Base-by-base conservation (phyloP, 2,888 invertebrate genomes). In the Ennomos erosarius region DNA sequence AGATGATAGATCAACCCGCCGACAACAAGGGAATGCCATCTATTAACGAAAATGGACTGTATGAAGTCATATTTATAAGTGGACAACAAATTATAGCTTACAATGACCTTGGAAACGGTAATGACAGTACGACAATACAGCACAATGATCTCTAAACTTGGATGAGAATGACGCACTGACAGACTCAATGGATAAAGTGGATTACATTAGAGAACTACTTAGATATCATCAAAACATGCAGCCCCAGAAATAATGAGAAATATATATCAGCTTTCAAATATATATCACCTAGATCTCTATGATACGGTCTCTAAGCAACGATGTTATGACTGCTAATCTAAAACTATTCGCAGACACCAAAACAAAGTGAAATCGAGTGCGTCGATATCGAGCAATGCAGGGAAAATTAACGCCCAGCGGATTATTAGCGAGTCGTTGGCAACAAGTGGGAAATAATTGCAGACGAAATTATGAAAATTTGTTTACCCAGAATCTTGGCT, bases 41-140 rank as follows among this genome's bases (percentile, higher is more conserved):
- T 78, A 78, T 80, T 72, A 79, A 74, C 64, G 54, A 70, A 75
- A 75, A 75, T 75, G 63, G 67, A 66, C 55, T 52, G 62, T 65
- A 72, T 81, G 82, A 81, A 76, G 75, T 81, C 81, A 81, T 76
- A 70, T 76, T 76, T 79, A 77, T 75, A 73, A 68, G 69, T 69
- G 70, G 70, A 62, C 44, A 61, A 68, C 69, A 73, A 70, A 68
- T 66, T 52, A 59, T 64, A 62, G 64, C 43, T 65, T 59, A 68
- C 66, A 55, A 57, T 61, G 70, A 72, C 78, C 78, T 78, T 78
- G 78, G 64, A 67, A 67, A 6, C 68, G 48, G 59, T 71, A 73
- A 76, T 72, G 74, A 74, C 74, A 74, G 69, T 61, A 67, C 68
- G 74, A 74, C 74, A 74, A 69, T 61, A 67, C 69, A 62, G 69